Evolutionary conservation across 2,797 vertebrate genomes (phyloP).

Genomic region (Hemibagrus guttatus): DNA sequence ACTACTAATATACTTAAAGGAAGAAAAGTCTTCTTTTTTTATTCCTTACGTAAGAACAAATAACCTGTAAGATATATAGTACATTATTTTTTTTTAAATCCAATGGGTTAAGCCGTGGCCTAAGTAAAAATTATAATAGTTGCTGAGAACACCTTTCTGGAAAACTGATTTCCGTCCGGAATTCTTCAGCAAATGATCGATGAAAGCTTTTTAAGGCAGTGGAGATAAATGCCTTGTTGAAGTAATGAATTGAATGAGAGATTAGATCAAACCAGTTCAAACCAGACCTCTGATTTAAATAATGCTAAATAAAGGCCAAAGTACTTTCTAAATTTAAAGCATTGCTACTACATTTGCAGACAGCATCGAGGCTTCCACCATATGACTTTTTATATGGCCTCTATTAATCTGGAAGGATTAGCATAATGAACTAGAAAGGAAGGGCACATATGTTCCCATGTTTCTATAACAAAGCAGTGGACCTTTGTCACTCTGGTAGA

Average conservation of each 20-base stretch:
- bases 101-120: background rate
- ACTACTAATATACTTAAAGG: background rate
- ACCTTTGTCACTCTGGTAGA: background rate
- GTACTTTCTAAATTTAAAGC: background rate
- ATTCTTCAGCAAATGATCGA: background rate
- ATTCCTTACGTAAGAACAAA: background rate
- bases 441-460: background rate
- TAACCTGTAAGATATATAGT: background rate
- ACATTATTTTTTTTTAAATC: too few species aligned
- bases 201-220: background rate
- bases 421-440: background rate
- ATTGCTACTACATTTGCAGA: background rate
- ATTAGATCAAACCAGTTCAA: background rate
- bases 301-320: background rate
- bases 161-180: background rate
- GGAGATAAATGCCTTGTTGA: background rate
- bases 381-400: background rate
- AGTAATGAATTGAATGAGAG: background rate
- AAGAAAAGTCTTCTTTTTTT: background rate
- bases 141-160: background rate
- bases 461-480: background rate
- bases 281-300: background rate
- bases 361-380: background rate
- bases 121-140: background rate
- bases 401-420: background rate